phyloP scores from a whole-genome alignment of 1,140 invertebrate species.

The Eulimnadia texana region DNA sequence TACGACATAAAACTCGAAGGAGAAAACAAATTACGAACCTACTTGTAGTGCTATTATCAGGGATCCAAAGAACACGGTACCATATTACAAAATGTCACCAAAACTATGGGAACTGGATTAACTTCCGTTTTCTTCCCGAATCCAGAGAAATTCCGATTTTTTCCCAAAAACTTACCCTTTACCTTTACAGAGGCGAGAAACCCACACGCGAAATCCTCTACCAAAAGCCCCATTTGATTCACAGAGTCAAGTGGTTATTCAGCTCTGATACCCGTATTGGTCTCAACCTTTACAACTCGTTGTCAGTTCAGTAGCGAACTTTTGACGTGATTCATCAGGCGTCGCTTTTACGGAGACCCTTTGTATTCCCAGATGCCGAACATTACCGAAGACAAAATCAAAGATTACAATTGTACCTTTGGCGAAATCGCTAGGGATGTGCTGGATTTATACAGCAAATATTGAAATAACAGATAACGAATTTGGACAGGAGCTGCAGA shows the following conservation, averaged over 20 bases:
- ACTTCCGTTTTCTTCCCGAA: too few relatives aligned
- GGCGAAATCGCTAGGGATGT: constrained; percentile 26
- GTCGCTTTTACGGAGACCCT: constrained; percentile 22
- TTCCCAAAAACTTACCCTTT: too few relatives aligned
- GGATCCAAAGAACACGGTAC: too few relatives aligned
- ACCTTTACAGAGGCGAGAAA: constrained; percentile 26
- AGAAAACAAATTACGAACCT: too few relatives aligned
- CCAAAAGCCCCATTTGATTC: constrained; percentile 23
- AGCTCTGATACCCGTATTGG: constrained; percentile 24
- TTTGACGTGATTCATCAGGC: constrained; percentile 23
- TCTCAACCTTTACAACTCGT: constrained; percentile 20
- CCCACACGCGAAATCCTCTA: constrained; percentile 23
- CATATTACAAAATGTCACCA: too few relatives aligned
- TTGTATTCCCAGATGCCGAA: constrained; percentile 15
- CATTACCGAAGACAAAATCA: constrained; percentile 26
- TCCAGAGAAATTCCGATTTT: too few relatives aligned
- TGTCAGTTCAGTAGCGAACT: constrained; percentile 19
- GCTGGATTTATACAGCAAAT: not conserved
- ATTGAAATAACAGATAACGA: too few relatives aligned
- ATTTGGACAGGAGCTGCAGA: too few relatives aligned
- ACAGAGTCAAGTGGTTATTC: constrained; percentile 23
- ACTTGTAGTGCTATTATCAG: too few relatives aligned
- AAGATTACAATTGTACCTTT: constrained; percentile 25
- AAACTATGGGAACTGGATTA: too few relatives aligned
- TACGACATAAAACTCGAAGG: too few relatives aligned